Conservation (phyloP, 2,113 vertebrate species). For the Apistogramma diplotaenia region DNA sequence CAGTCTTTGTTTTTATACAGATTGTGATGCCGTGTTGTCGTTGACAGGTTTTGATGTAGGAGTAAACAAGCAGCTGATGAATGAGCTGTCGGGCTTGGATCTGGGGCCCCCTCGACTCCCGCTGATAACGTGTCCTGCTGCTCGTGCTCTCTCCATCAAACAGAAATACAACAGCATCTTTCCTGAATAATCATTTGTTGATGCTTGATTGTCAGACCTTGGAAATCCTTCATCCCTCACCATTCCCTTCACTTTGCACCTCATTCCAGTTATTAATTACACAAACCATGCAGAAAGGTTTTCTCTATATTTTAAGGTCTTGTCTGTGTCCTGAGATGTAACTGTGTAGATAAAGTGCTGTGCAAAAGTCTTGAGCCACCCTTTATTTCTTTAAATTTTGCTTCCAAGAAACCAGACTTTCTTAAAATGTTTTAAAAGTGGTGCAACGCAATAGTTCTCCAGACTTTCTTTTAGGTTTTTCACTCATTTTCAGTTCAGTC, state of each 20-base stretch:
- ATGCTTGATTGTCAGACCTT: neutral
- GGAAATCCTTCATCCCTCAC: neutral
- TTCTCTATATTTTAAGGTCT: neutral
- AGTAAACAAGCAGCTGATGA: slow-evolving; percentile 92
- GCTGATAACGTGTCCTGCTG: slow-evolving; percentile 69
- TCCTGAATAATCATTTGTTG: neutral
- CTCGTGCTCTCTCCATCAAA: slow-evolving; percentile 55
- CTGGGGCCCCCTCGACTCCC: slow-evolving; percentile 94
- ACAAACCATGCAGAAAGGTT: neutral
- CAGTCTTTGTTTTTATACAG: neutral
- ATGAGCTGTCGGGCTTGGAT: slow-evolving; percentile 82
- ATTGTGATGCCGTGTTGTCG: neutral
- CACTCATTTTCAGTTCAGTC: neutral
- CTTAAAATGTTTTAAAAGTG: no score
- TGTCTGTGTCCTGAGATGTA: no score
- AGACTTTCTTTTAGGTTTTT: neutral
- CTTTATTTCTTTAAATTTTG: neutral
- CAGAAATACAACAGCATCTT: slow-evolving; percentile 76
- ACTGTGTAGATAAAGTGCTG: neutral
- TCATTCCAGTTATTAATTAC: neutral
- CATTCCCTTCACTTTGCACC: no score
- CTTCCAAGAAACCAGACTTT: no score
- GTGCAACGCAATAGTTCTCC: neutral
- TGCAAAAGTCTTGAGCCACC: neutral
- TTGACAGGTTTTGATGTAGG: slow-evolving; percentile 87